phyloP scores from a whole-genome alignment of 1,140 invertebrate genomes.

The Heliconius himera region DNA sequence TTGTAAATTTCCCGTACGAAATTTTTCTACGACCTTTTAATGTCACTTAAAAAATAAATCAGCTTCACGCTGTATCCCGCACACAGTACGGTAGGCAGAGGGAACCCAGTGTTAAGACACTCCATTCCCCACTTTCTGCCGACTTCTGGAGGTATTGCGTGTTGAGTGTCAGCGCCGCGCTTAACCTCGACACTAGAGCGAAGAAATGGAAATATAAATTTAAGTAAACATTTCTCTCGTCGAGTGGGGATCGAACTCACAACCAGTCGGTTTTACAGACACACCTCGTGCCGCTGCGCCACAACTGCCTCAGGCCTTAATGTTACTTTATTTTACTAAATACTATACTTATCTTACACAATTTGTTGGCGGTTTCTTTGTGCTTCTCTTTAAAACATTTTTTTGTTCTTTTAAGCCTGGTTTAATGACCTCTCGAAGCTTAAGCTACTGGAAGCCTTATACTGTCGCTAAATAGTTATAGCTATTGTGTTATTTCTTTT shows the following conservation, averaged over 20 bases:
- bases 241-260: too few relatives aligned
- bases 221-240: too few relatives aligned
- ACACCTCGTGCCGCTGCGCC: too few relatives aligned
- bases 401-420: conserved; percentile 21
- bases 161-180: too few relatives aligned
- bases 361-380: conserved; percentile 31
- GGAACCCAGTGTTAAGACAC: too few relatives aligned
- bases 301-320: not conserved
- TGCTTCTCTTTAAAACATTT: conserved; percentile 13
- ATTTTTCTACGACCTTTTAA: not conserved
- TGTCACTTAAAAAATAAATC: not conserved
- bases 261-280: too few relatives aligned
- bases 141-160: too few relatives aligned
- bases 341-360: conserved; percentile 19
- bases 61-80: too few relatives aligned
- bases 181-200: too few relatives aligned
- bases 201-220: too few relatives aligned
- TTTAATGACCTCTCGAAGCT: conserved; percentile 27
- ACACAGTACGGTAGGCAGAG: too few relatives aligned
- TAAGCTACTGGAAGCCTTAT: conserved; percentile 37
- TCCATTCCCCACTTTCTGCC: too few relatives aligned
- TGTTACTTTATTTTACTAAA: not conserved
- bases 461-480: conserved; percentile 37
- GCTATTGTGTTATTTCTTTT: conserved; percentile 51
- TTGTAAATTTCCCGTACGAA: not conserved